Conservation (phyloP, 2,888 invertebrate species). For the Melieria omissa region DNA sequence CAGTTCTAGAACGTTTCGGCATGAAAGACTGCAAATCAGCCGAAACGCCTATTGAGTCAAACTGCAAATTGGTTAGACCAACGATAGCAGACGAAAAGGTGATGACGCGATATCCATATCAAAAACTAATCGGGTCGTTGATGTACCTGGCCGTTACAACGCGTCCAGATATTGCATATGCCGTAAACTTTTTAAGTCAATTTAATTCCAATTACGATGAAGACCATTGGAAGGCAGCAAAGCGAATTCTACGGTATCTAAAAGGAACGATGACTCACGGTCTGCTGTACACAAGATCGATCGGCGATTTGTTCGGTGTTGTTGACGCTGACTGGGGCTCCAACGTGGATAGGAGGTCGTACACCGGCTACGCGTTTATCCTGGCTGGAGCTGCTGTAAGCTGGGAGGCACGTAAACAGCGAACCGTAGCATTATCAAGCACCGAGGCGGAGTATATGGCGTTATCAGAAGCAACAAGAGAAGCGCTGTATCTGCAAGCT, state of each 20-base stretch:
- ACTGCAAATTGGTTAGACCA: slow-evolving; percentile 30
- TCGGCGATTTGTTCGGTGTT: slow-evolving; percentile 37
- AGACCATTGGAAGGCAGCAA: too few species aligned
- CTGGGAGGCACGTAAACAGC: slow-evolving; percentile 46
- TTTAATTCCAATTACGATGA: too few species aligned
- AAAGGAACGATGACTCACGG: too few species aligned
- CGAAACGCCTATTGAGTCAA: slow-evolving; percentile 34
- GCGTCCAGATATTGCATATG: too few species aligned
- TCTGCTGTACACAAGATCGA: too few species aligned
- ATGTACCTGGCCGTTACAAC: too few species aligned
- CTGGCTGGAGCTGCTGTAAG: slow-evolving; percentile 38
- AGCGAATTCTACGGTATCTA: too few species aligned
- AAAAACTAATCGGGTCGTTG: slow-evolving; percentile 44
- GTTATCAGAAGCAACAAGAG: slow-evolving; percentile 40
- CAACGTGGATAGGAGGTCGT: slow-evolving; percentile 41
- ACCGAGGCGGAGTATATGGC: slow-evolving; percentile 45
- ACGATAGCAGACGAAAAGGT: slow-evolving; percentile 23
- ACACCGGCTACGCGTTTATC: slow-evolving; percentile 43
- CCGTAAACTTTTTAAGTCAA: too few species aligned
- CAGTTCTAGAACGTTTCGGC: slow-evolving; percentile 36
- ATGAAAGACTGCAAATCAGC: slow-evolving; percentile 39
- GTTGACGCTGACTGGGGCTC: slow-evolving; percentile 46
- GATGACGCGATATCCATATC: slow-evolving; percentile 39
- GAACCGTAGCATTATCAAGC: slow-evolving; percentile 40
- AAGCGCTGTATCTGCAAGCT: slow-evolving; percentile 26